Evolutionary conservation across 2,113 vertebrate genomes (phyloP), one percentile per base, ranked within the genome.

Genomic region (Onychostruthus taczanowskii): DNA sequence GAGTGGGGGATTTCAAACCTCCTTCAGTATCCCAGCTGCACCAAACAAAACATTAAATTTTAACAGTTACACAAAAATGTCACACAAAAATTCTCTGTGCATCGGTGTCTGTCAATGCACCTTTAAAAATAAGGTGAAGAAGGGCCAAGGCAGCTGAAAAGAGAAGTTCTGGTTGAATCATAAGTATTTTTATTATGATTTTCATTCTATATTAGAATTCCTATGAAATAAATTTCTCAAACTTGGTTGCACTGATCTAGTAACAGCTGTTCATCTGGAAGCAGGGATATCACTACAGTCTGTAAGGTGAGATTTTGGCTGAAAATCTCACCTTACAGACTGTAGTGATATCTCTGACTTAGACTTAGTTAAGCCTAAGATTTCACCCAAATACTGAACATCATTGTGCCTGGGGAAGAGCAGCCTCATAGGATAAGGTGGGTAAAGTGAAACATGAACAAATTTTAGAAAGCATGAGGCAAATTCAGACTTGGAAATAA

Each of bases 371-470:
- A 41, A 41, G 39, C 39, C 35, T 9, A 4, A 14, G 39, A 43
- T 31, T 83, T 76, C 78, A 82, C 33, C 35, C 52, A 33, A 91
- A 72, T 24, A 41, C 15, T 10, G 15, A 14, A 24, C 18, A 43
- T 35, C 49, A 17, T 0, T 0, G 0, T 13, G 37, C 43, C 20
- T 17, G 26, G 30, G 49, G 64, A 62, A 47, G 24, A 62, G 8
- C 8, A 80, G 39, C 16, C 41, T 31, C 17, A 21, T 1, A 23
- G 67, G 30, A 59, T 11, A 47, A 43, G 19, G 8, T 14, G 21
- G 1, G 8, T 7, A 19, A 80, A 83, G 23, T 27, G 49, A 78
- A 86, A 69, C 3, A 11, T 0, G 12, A 33, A 16, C 11, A 37
- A 56, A 31, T 39, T 47, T 52, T 5, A 14, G 70, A 82, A 63